Base-by-base conservation (phyloP, 2,113 vertebrate genomes). In the Bubo bubo region DNA sequence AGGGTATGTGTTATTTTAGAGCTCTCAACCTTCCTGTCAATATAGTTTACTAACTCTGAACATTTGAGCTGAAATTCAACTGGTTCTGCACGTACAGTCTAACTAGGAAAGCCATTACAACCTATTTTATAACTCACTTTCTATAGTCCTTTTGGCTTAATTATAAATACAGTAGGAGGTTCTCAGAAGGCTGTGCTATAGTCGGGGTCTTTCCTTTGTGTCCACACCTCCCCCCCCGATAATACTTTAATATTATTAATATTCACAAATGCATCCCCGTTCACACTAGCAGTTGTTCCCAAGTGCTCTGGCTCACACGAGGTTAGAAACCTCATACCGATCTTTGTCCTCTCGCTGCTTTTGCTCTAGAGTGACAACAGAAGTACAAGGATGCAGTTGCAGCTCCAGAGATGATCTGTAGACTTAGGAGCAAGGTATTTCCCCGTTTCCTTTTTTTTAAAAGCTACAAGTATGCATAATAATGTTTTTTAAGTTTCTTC, bases 301-400 rank as follows among this genome's bases (percentile, higher is more conserved):
- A 84, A 37, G 55, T 24, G 74, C 60, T 68, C 62, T 18, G 45
- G 37, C 41, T 95, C 71, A 91, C 75, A 59, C 19, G 79, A 77
- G 82, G 62, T 71, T 22, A 88, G 93, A 53, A 64, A 74, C 70
- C 92, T 75, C 47, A 0, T 4, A 85, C 28, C 1, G 5, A 97
- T 59, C 94, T 97, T 96, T 85, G 89, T 86, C 82, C 70, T 95
- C 59, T 68, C 26, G 5, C 1, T 24, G 68, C 90, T 89, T 91
- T 56, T 45, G 45, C 84, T 50, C 71, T 35, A 5, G 43, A 77
- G 43, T 12, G 70, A 56, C 52, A 91, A 64, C 27, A 74, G 75
- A 84, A 95, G 70, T 52, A 45, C 41, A 37, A 68, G 63, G 81
- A 80, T 79, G 72, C 90, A n/a, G 39, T 3, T 39, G 50, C 77